phyloP scores from a whole-genome alignment of 2,888 invertebrate genomes.

The Drosophila emarginata region DNA sequence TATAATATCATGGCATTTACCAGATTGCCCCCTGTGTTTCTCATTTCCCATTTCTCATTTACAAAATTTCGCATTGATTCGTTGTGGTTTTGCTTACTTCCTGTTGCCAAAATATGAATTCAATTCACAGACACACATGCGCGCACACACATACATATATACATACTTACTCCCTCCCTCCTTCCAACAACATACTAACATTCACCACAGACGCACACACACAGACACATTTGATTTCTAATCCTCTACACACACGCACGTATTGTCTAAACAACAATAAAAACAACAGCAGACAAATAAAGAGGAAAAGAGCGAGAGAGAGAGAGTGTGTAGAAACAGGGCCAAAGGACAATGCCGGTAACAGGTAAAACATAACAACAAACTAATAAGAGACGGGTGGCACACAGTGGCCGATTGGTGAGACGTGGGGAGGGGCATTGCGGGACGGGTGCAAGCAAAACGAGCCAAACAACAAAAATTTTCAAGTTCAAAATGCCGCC shows the following conservation, averaged over 20 bases:
- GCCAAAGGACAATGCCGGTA: constrained; percentile 33
- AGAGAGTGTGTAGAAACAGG: constrained; percentile 27
- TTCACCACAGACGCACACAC: constrained; percentile 30
- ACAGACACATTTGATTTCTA: constrained; percentile 34
- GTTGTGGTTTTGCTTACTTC: constrained; percentile 32
- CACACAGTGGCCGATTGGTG: constrained; percentile 3
- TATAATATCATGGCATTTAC: neutral
- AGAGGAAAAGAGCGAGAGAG: constrained; percentile 10
- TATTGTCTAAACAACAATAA: constrained; percentile 64
- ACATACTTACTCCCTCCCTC: neutral
- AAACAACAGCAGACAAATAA: constrained; percentile 7
- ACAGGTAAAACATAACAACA: constrained; percentile 7
- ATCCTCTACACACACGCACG: constrained; percentile 49
- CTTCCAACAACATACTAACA: neutral
- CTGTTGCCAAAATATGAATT: constrained; percentile 43
- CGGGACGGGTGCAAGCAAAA: constrained; percentile 14
- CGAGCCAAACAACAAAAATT: constrained; percentile 61
- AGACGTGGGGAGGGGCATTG: constrained; percentile 15
- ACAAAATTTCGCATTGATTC: neutral
- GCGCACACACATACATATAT: constrained; percentile 23
- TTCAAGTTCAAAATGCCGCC: constrained; percentile 76
- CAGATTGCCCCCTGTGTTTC: constrained; percentile 14
- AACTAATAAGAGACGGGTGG: constrained; percentile 1
- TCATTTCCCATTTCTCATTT: constrained; percentile 8
- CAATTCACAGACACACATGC: constrained; percentile 16